Evolutionary conservation across 2,888 invertebrate species (phyloP), one percentile per base, ranked within the genome.

Genomic region (Tenodera sinensis): DNA sequence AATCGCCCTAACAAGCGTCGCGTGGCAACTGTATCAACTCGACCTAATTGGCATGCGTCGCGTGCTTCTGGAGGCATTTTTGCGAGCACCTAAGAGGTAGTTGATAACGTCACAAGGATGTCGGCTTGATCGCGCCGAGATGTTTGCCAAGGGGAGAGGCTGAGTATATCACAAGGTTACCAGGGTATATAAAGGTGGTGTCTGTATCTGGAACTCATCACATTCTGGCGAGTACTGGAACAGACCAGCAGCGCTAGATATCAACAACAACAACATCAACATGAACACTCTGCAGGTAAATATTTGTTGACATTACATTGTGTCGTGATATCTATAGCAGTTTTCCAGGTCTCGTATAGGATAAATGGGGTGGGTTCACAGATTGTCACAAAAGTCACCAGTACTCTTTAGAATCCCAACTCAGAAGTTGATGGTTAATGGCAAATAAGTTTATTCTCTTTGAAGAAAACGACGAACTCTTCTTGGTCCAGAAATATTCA

Each of bases 201-300:
- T n/a, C 54, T 20, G 2, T 71, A 20, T 71, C 54, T 71, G 25
- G 25, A 71, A 71, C 20, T 71, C 54, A 71, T 71, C 85, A 47
- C 81, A 87, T 87, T 82, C 87, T 88, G 84, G 88, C 88, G 88
- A 88, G 88, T 88, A 88, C 88, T 88, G 88, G 88, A 47, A 12
- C 47, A 54, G 15, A 85, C 88, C 88, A 88, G 88, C 88, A 88
- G 88, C 88, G 88, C 88, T 84, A 88, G 71, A 71, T 25, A 28
- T 12, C 28, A 20, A 25, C 71, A 15, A 6, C 54, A 71, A 25
- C 87, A n/a, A 14, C 87, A 87, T 87, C 82, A 87, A 71, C 28
- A 87, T n/a, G n/a, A n/a, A 20, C 20, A 20, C 54, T 71, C 20
- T 71, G 54, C 54, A 71, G 54, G 54, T 71, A 71, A 71, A 71